Evolutionary conservation across 2,888 invertebrate genomes (phyloP), one percentile per base, ranked within the genome.

Genomic region (Ophonus ardosiacus): DNA sequence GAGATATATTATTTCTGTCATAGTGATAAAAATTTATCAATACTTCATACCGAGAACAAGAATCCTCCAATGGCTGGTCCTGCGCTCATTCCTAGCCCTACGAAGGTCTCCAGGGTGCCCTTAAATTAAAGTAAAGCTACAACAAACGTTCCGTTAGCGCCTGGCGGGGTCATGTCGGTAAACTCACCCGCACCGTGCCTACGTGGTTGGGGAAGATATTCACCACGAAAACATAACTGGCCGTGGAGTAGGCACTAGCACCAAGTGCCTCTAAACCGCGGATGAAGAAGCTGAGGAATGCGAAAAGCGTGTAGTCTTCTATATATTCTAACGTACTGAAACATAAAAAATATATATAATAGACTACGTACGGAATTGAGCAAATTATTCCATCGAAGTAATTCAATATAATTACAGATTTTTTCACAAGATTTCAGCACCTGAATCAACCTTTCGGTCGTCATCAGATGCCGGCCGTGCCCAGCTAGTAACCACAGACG

Each of bases 51-150:
- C 93, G 95, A 93, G 92, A 95, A 96, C 15, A 96, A 90, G 15
- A 95, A 91, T 0, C 96, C 96, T 24, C 97, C 97, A 56, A 96
- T 93, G 3, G 96, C 96, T 0, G 97, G 97, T 5, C 96, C 96
- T 10, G 95, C 94, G 87, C 96, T 96, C 94, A 96, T 94, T 59
- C 97, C 97, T 3, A 96, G 91, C 0, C 96, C 96, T 17, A 95
- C 95, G 88, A 96, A 96, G 0, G 96, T 96, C 91, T 96, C 97
- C 86, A 96, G 90, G 86, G 95, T 93, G 31, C 96, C 96, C 94
- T 94, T 88, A 15, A 89, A 90, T 61, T 10, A 80, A 74, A 74
- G 43, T 18, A 74, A 74, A 74, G 18, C 71, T 74, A 78, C 78
- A 78, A 78, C 71, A 51, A 74, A 43, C 43, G 10, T 40, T 68